Conservation (phyloP, 2,797 vertebrate genomes). For the Hyperoplus lanceolatus region DNA sequence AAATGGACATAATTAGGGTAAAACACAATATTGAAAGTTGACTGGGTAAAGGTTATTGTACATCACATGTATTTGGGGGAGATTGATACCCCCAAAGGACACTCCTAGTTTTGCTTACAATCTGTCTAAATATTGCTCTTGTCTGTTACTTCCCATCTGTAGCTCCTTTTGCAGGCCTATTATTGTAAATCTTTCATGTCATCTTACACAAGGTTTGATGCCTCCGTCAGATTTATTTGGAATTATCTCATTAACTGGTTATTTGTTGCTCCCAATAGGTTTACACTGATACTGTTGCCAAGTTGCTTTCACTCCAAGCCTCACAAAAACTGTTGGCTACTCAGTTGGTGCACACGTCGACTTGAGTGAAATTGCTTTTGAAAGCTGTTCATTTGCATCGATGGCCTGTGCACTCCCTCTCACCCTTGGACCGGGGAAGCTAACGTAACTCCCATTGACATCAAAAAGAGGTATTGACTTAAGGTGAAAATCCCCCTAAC, state of each 20-base stretch:
- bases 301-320: constrained; percentile 36
- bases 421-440: constrained; percentile 37
- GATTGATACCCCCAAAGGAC: too few relatives aligned
- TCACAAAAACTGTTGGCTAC: constrained; percentile 51
- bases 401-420: constrained; percentile 66
- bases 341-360: constrained; percentile 34
- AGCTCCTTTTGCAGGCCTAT: not conserved
- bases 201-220: constrained; percentile 23
- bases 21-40: not conserved
- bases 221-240: constrained; percentile 35
- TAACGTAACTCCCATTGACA: constrained; percentile 41
- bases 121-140: not conserved
- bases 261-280: constrained; percentile 35
- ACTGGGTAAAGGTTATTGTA: constrained; percentile 1
- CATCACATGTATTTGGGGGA: too few relatives aligned
- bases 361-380: constrained; percentile 64
- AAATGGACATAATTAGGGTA: not conserved
- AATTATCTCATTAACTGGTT: constrained; percentile 47
- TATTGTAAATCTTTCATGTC: not conserved
- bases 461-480: constrained; percentile 52
- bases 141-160: not conserved
- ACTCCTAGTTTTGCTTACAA: not conserved
- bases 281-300: constrained; percentile 35
- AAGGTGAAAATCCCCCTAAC: constrained; percentile 67
- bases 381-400: constrained; percentile 70